A percentile compares a stretch with the other conserved stretches of the same genome.
Evolutionary conservation across 2,113 vertebrate genomes (phyloP).

Genomic region (Phaethornis superciliosus): DNA sequence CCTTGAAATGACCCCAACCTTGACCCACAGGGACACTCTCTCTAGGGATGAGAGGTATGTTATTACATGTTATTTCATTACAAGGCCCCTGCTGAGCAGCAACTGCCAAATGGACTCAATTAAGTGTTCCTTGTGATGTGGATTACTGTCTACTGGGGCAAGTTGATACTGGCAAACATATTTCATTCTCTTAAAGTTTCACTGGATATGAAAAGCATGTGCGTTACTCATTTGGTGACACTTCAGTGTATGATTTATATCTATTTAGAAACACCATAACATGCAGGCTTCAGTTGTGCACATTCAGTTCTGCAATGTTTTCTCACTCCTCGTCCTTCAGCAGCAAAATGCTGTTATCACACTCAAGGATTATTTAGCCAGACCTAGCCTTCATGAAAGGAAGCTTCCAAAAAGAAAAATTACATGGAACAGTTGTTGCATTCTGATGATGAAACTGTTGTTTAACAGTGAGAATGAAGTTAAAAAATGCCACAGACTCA

Average conservation of each 20-base stretch:
- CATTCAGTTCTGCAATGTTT: neutral
- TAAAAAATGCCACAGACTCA: neutral
- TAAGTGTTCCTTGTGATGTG: constrained; percentile 54
- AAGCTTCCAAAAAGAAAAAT: constrained; percentile 7
- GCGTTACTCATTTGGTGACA: neutral
- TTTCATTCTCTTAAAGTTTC: constrained; percentile 57
- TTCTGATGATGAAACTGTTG: neutral
- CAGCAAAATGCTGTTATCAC: neutral
- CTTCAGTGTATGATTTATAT: constrained; percentile 30
- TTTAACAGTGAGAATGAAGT: neutral
- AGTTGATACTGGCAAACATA: constrained; percentile 36
- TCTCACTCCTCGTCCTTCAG: neutral
- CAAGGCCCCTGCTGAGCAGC: constrained; percentile 46
- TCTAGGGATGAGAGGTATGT: constrained; percentile 44
- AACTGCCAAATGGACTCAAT: constrained; percentile 60
- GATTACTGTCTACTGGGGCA: constrained; percentile 40
- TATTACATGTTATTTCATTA: constrained; percentile 70
- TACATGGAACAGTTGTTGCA: neutral
- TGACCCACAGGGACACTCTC: constrained; percentile 35
- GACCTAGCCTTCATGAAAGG: neutral
- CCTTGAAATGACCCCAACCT: constrained; percentile 19
- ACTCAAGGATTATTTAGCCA: neutral
- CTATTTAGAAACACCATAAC: constrained; percentile 16
- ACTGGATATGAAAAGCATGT: constrained; percentile 47
- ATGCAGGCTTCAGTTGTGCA: neutral